Percentiles rank a stretch among this genome's conserved stretches.
These are phyloP conservation scores for Athene cunicularia DNA, from an alignment of 2,113 vertebrate genomes.

Conservation along the genomic window DNA sequence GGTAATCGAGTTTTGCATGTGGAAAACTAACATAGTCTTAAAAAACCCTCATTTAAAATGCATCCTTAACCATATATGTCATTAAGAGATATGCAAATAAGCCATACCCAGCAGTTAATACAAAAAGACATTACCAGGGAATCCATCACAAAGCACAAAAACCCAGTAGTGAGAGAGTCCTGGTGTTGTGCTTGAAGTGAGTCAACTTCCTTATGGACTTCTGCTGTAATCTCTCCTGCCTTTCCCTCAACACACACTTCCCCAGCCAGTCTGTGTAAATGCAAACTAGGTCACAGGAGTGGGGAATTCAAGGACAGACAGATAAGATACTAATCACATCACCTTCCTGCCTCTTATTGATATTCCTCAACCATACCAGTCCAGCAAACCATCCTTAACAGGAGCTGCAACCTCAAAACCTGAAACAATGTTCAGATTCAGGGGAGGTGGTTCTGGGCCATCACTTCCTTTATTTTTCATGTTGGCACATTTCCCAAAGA, in stretches of 20 bases:
- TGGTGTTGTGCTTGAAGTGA: neutral
- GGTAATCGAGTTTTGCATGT: neutral
- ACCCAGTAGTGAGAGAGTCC: accelerated
- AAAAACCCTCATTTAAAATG: neutral
- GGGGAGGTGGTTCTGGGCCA: neutral
- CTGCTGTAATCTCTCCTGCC: neutral
- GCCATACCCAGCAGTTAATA: neutral
- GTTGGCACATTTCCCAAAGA: neutral
- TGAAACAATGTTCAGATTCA: neutral
- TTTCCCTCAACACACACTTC: neutral
- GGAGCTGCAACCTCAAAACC: neutral
- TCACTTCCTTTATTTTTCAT: neutral
- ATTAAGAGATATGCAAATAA: neutral
- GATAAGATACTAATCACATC: slow-evolving; percentile 37
- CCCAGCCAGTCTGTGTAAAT: neutral
- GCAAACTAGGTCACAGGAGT: neutral
- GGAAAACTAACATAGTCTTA: neutral
- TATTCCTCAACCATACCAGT: neutral
- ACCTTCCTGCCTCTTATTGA: neutral
- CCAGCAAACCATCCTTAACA: neutral
- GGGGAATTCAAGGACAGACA: slow-evolving; percentile 15
- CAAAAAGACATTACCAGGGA: neutral
- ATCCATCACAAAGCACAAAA: neutral
- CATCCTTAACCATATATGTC: neutral
- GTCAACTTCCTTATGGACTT: neutral